Evolutionary conservation across 2,888 invertebrate genomes (phyloP), one percentile per base, ranked within the genome.

Genomic region (Carabus problematicus): DNA sequence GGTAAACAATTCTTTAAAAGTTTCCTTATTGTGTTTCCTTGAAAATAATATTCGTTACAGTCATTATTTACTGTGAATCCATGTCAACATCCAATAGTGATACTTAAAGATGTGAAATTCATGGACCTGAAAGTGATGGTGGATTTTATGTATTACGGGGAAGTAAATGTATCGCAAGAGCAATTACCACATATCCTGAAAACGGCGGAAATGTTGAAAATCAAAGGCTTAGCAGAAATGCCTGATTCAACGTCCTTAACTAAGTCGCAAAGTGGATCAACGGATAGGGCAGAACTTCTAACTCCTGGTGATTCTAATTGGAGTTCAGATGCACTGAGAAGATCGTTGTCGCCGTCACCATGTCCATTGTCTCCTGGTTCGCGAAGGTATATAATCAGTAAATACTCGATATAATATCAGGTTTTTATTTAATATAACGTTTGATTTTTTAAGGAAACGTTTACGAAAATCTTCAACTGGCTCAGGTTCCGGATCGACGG

Each of bases 141-240:
- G 8, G 93, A 94, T 78, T 95, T 95, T 78, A 95, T 95, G 92
- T 95, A 95, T 80, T 92, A 92, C 76, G 95, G 95, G 0, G 94
- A 94, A 84, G 94, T 95, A 7, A 94, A 95, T 81, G 94, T 95
- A 40, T 93, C 94, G 1, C 93, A 94, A 78, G 94, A 94, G 76
- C 93, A 94, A 78, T 83, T 95, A 75, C 93, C 93, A 71, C 88
- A 89, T 82, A 88, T 90, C 75, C 82, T 89, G 71, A 88, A 94
- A 86, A 94, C 94, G 29, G 94, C 94, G 1, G 93, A 93, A 79
- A 89, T 91, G 80, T 85, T 95, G 61, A 94, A 94, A 84, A 93
- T 95, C 70, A 94, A 94, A 82, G 94, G 94, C 14, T 84, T 95
- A 54, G 93, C 94, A 11, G 94, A 95, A 80, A 93, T 93, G 87